phyloP scores from a whole-genome alignment of 2,113 vertebrate genomes.

The Odocoileus virginianus region DNA sequence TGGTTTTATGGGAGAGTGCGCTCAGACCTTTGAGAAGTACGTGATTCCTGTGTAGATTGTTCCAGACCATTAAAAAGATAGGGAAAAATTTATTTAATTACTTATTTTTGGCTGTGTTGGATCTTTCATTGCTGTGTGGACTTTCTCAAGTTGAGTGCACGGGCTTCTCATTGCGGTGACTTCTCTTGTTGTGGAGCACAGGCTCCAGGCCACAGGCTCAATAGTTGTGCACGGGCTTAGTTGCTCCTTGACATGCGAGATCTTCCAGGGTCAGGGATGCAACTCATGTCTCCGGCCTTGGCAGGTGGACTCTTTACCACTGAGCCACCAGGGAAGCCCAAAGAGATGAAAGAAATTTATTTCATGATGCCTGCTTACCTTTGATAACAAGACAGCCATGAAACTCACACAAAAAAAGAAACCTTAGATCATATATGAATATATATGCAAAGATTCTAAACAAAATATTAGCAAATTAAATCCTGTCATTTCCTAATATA shows the following conservation, averaged over 20 bases:
- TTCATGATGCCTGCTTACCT: background rate
- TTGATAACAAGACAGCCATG: background rate
- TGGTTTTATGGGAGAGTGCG: background rate
- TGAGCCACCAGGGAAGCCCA: background rate
- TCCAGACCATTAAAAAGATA: background rate
- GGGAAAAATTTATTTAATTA: background rate
- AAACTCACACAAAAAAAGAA: background rate
- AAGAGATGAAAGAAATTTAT: background rate
- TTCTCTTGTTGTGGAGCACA: background rate
- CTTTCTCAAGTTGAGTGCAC: background rate
- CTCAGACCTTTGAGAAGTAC: background rate
- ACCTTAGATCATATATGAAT: background rate
- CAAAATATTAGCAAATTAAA: background rate
- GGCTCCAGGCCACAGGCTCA: background rate
- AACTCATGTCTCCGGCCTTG: background rate
- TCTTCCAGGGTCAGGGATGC: background rate
- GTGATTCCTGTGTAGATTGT: background rate
- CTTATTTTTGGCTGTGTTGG: background rate
- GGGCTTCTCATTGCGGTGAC: accelerated
- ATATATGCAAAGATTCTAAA: background rate
- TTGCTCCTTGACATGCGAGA: background rate
- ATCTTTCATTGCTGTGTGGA: background rate
- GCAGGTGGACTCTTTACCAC: background rate
- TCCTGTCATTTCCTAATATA: background rate
- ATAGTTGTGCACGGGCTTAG: background rate